These are phyloP conservation scores for Sycophaga agraensis DNA, from an alignment of 1,140 invertebrate species.

Conservation along the genomic window DNA sequence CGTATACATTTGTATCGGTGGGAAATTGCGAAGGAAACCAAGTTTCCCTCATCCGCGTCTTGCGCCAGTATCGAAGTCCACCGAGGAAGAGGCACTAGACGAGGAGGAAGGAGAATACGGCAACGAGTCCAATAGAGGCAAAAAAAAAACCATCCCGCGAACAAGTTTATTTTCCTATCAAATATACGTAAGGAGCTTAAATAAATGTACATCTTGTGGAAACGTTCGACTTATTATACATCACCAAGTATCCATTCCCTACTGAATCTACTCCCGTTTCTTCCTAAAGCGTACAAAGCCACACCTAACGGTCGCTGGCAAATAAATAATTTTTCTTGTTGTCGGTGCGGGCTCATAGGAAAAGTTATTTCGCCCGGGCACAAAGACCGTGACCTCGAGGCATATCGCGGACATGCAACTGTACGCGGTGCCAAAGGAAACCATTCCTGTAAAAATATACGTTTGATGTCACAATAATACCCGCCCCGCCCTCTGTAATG, in stretches of 20 bases:
- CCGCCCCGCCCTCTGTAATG: too few species aligned
- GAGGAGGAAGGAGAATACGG: background rate
- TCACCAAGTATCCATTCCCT: background rate
- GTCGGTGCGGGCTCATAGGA: background rate
- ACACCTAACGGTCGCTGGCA: background rate
- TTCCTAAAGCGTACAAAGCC: too few species aligned
- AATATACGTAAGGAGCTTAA: constrained; percentile 20
- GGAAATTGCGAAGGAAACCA: constrained; percentile 20
- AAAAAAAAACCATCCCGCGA: background rate
- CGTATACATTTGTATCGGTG: constrained; percentile 8
- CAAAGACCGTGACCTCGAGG: background rate
- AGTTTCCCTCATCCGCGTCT: constrained; percentile 10
- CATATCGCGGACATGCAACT: background rate
- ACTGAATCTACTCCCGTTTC: background rate
- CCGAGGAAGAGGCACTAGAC: background rate
- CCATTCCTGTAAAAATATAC: too few species aligned
- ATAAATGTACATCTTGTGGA: constrained; percentile 13
- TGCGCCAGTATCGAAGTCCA: constrained; percentile 9
- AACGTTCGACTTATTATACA: too few species aligned
- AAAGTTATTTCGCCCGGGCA: background rate
- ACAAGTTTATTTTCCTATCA: constrained; percentile 24
- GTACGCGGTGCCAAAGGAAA: too few species aligned
- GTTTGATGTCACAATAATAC: too few species aligned
- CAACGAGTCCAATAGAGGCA: background rate
- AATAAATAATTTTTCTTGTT: constrained; percentile 12